Percentiles rank a stretch among this genome's conserved stretches.
Conservation (phyloP, 2,888 invertebrate genomes). For the Drosophila mettleri region DNA sequence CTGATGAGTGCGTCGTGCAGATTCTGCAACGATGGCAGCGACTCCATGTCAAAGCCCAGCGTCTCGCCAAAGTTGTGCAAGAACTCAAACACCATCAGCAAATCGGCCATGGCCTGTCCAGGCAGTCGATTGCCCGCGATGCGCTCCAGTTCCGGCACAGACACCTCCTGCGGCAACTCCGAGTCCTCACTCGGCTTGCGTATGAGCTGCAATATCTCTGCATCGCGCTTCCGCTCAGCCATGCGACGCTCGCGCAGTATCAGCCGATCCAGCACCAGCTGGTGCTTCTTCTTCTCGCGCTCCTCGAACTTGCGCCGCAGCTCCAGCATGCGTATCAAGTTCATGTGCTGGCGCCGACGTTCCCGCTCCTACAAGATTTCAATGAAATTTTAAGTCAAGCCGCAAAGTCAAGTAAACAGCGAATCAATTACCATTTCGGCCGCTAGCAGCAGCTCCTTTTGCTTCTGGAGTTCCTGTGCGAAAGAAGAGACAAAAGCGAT, state of each 20-base stretch:
- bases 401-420: background rate
- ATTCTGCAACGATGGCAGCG: constrained; percentile 93
- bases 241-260: constrained; percentile 94
- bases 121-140: constrained; percentile 92
- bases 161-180: constrained; percentile 91
- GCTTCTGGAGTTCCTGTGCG: constrained; percentile 93
- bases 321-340: constrained; percentile 94
- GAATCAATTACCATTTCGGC: constrained; percentile 91
- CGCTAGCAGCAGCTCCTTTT: constrained; percentile 92
- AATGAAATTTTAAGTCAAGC: background rate
- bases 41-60: constrained; percentile 95
- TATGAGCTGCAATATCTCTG: constrained; percentile 89
- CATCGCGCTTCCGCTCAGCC: constrained; percentile 89
- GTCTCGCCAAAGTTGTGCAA: constrained; percentile 98
- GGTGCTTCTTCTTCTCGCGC: constrained; percentile 88
- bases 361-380: constrained; percentile 90
- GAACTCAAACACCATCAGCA: constrained; percentile 98
- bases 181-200: constrained; percentile 96
- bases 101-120: constrained; percentile 95
- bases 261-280: constrained; percentile 92
- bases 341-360: constrained; percentile 94
- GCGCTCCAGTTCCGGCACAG: constrained; percentile 90
- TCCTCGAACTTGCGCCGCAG: constrained; percentile 94
- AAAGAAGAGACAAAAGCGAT: background rate
- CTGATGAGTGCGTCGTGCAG: constrained; percentile 92